Percentiles rank a stretch among this genome's conserved stretches.
Conservation (phyloP, 2,797 vertebrate genomes). For the Pyrrhura leucotis region DNA sequence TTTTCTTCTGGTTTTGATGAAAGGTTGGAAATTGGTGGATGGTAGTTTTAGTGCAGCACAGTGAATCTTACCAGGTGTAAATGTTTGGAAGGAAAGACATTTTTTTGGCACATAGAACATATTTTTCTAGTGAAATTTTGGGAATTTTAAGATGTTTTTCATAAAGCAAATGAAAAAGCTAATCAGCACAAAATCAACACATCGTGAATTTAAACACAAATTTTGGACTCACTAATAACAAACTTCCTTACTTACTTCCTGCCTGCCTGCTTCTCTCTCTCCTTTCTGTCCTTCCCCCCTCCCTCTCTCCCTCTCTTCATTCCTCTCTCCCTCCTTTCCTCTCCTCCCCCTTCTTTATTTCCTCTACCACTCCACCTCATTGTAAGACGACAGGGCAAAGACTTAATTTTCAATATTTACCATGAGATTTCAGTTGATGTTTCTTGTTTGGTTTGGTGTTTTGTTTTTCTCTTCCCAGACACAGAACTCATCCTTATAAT, state of each 20-base stretch:
- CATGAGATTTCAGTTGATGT: neutral
- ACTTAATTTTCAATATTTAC: neutral
- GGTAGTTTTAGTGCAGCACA: neutral
- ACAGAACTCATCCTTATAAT: conserved; percentile 74
- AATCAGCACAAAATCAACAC: neutral
- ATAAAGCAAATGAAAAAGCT: neutral
- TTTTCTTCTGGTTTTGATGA: neutral
- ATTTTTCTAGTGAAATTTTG: neutral
- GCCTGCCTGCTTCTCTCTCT: neutral
- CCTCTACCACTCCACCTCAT: neutral
- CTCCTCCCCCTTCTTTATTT: fast-evolving
- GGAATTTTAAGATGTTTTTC: neutral
- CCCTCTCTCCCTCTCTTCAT: neutral
- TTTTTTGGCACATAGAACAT: neutral
- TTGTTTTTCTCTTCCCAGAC: conserved; percentile 36
- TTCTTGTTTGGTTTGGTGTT: neutral
- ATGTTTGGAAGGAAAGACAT: neutral
- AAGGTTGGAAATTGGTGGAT: neutral
- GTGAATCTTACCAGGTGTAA: neutral
- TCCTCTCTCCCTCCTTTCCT: neutral
- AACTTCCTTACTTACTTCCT: neutral
- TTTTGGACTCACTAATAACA: neutral
- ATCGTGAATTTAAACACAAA: neutral
- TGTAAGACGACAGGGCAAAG: neutral
- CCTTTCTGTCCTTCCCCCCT: fast-evolving